Evolutionary conservation across 2,888 invertebrate genomes (phyloP), one percentile per base, ranked within the genome.

Genomic region (Crematogaster levior): DNA sequence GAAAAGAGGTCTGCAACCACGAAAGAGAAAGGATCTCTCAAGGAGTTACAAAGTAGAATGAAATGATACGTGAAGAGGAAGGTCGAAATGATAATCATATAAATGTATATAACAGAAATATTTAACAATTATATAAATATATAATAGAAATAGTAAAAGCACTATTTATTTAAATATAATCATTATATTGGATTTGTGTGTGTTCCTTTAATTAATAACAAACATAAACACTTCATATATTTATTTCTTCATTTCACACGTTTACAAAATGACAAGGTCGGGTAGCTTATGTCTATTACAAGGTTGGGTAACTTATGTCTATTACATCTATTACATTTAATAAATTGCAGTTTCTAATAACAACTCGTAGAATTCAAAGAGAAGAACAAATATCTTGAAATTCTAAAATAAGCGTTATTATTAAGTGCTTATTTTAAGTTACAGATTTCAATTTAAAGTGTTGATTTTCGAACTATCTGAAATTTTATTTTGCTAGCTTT

Each of bases 21-120:
- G 34, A 75, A 75, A 75, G 75, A 75, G 66, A 75, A 75, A 75
- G 75, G 34, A 63, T 34, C 48, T 48, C 7, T 53, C 53, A 27
- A 40, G 40, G 24, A 68, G 24, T 70, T 48, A 48, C 18, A 34
- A 5, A 74, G 7, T 53, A 65, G 65, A 51, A 75, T 30, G 40
- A 51, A 27, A 46, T 46, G 12, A 15, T 53, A 65, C 7, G 15
- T 15, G n/a, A 3, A 6, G 0, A 40, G n/a, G 51, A 75, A 51
- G 53, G 53, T 51, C 58, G 30, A 72, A 37, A n/a, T n/a, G n/a
- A n/a, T n/a, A n/a, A n/a, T n/a, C n/a, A n/a, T n/a, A n/a, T n/a
- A n/a, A n/a, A n/a, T n/a, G n/a, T n/a, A n/a, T n/a, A n/a, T n/a
- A n/a, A n/a, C n/a, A n/a, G n/a, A n/a, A n/a, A n/a, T n/a, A n/a